phyloP scores from a whole-genome alignment of 2,888 invertebrate species.

The Chrysopilus asiliformis region DNA sequence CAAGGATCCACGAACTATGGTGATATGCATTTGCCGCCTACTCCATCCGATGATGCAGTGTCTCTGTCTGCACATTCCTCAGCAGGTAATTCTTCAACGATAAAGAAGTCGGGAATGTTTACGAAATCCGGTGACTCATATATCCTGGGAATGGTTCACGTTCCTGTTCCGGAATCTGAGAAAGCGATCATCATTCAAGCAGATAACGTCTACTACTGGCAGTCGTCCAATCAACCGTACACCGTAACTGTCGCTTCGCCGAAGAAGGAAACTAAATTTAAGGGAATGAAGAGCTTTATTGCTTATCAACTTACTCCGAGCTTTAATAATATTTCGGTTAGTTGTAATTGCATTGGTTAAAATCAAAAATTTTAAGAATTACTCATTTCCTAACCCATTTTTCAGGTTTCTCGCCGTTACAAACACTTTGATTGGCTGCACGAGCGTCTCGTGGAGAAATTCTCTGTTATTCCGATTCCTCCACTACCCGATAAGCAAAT shows the following conservation, averaged over 20 bases:
- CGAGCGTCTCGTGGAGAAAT: slow-evolving; percentile 85
- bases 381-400: slow-evolving; percentile 6
- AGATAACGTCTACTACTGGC: slow-evolving; percentile 66
- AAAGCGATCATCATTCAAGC: slow-evolving; percentile 60
- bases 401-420: slow-evolving; percentile 63
- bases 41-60: slow-evolving; percentile 39
- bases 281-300: slow-evolving; percentile 94
- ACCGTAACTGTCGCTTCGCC: slow-evolving; percentile 84
- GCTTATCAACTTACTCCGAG: slow-evolving; percentile 93
- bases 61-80: slow-evolving; percentile 30
- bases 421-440: slow-evolving; percentile 99
- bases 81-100: slow-evolving; percentile 17
- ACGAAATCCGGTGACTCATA: slow-evolving; percentile 87
- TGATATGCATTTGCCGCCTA: slow-evolving; percentile 30
- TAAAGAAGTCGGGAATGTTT: slow-evolving; percentile 74
- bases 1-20: slow-evolving; percentile 30
- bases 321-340: slow-evolving; percentile 83
- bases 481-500: slow-evolving; percentile 97
- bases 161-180: slow-evolving; percentile 53
- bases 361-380: neutral
- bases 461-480: slow-evolving; percentile 86
- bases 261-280: slow-evolving; percentile 94
- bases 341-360: slow-evolving; percentile 16
- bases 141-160: slow-evolving; percentile 62
- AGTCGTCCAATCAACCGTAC: slow-evolving; percentile 57